Percentiles rank a stretch among this genome's conserved stretches.
These are phyloP conservation scores for Neotoma lepida DNA, from an alignment of 2,113 vertebrate genomes.

Conservation along the genomic window DNA sequence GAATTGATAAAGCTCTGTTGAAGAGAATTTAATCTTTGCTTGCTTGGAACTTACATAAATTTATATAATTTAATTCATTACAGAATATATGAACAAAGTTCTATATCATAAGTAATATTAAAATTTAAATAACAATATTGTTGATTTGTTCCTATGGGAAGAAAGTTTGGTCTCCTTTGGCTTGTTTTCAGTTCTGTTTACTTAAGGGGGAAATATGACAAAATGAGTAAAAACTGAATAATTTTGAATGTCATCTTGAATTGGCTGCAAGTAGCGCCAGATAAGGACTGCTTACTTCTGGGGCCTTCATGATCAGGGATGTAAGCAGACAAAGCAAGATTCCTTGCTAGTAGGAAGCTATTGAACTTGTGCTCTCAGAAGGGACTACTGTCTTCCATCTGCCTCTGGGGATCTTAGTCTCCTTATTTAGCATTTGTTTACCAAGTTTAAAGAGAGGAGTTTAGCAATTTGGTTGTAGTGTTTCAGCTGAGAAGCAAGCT, in stretches of 20 bases:
- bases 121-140: conserved; percentile 27
- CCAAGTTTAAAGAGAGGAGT: conserved; percentile 63
- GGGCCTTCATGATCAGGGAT: background rate
- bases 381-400: conserved; percentile 62
- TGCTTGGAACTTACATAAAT: conserved; percentile 23
- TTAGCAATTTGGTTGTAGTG: conserved; percentile 70
- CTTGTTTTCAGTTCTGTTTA: conserved; percentile 62
- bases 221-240: conserved; percentile 55
- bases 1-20: conserved; percentile 32
- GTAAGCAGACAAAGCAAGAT: conserved; percentile 47
- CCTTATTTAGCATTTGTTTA: conserved; percentile 77
- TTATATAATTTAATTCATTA: conserved; percentile 45
- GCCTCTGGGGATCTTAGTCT: conserved; percentile 51
- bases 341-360: conserved; percentile 59
- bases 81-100: conserved; percentile 53
- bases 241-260: conserved; percentile 53
- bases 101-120: conserved; percentile 16
- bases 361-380: conserved; percentile 64
- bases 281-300: conserved; percentile 34
- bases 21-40: conserved; percentile 49
- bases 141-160: conserved; percentile 29
- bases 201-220: conserved; percentile 48
- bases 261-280: conserved; percentile 25
- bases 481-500: conserved; percentile 51
- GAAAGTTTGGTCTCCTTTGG: conserved; percentile 42